Evolutionary conservation across 2,888 invertebrate genomes (phyloP).

Genomic region (Tipula lateralis): DNA sequence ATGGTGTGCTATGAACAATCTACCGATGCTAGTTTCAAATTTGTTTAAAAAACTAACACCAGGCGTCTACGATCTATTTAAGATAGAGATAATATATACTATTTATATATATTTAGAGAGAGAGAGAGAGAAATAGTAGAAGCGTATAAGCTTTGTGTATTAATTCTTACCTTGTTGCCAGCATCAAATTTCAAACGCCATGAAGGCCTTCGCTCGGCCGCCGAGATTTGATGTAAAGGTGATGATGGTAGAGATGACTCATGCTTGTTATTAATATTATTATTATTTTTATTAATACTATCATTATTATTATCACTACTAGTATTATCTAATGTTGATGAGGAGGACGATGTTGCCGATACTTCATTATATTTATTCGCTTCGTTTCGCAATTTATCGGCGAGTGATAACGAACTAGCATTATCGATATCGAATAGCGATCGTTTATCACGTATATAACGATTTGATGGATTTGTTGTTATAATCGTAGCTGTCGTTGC

Average conservation of each 20-base stretch:
- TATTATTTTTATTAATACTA: conserved; percentile 29
- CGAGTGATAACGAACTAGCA: conserved; percentile 41
- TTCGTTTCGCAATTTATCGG: conserved; percentile 43
- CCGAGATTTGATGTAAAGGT: conserved; percentile 37
- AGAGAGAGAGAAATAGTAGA: neutral
- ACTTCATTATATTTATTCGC: conserved; percentile 41
- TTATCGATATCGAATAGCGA: conserved; percentile 44
- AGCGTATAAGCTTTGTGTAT: conserved; percentile 1
- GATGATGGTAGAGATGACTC: conserved; percentile 37
- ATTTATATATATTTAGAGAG: neutral
- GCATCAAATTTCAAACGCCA: conserved; percentile 89
- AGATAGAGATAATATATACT: neutral
- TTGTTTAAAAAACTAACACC: neutral
- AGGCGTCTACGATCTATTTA: neutral
- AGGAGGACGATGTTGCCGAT: conserved; percentile 29
- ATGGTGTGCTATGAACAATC: neutral
- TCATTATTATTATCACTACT: conserved; percentile 28
- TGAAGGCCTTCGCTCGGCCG: conserved; percentile 75
- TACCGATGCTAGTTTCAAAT: neutral
- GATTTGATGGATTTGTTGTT: conserved; percentile 38
- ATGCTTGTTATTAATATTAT: conserved; percentile 31
- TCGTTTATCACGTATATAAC: conserved; percentile 45
- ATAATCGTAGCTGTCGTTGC: conserved; percentile 41
- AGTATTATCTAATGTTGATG: conserved; percentile 19
- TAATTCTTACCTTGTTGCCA: conserved; percentile 70